Percentiles rank a stretch among this genome's conserved stretches.
These are phyloP conservation scores for Mallotus villosus DNA, from an alignment of 2,797 vertebrate species.

Conservation along the genomic window DNA sequence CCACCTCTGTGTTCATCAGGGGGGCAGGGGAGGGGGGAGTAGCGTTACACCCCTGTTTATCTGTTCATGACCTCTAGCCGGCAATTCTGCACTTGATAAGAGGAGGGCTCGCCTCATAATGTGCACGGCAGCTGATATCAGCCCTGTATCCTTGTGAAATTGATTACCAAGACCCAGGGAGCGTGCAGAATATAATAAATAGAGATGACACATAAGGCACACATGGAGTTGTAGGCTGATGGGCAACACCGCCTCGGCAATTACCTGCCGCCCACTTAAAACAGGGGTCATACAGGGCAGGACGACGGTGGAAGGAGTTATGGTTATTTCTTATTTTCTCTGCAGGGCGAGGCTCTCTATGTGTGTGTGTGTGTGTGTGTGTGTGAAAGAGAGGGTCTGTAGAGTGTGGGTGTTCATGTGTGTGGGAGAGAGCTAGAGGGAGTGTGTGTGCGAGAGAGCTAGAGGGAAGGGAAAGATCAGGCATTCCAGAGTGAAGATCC, in stretches of 20 bases:
- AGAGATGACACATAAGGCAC: slow-evolving; percentile 84
- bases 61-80: slow-evolving; percentile 98
- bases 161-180: slow-evolving; percentile 85
- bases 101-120: slow-evolving; percentile 84
- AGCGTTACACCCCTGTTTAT: slow-evolving; percentile 99
- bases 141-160: slow-evolving; percentile 90
- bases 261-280: slow-evolving; percentile 83
- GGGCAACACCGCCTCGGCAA: slow-evolving; percentile 79
- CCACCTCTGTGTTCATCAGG: slow-evolving; percentile 70
- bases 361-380: slow-evolving; percentile 21
- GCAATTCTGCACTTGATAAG: slow-evolving; percentile 99
- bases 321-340: slow-evolving; percentile 77
- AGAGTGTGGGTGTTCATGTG: slow-evolving; percentile 4
- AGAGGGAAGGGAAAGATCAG: slow-evolving; percentile 7
- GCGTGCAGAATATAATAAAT: slow-evolving; percentile 95
- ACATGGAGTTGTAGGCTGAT: slow-evolving; percentile 75
- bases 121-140: slow-evolving; percentile 87
- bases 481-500: not conserved
- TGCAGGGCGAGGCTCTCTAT: slow-evolving; percentile 54
- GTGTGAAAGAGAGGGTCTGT: slow-evolving; percentile 19
- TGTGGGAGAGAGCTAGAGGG: slow-evolving; percentile 15
- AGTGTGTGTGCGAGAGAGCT: slow-evolving; percentile 7
- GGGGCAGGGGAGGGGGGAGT: slow-evolving; percentile 64
- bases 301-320: slow-evolving; percentile 75
- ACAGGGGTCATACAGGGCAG: slow-evolving; percentile 76